Base-by-base conservation (phyloP, 2,888 invertebrate species). In the Agonopterix subpropinquella region DNA sequence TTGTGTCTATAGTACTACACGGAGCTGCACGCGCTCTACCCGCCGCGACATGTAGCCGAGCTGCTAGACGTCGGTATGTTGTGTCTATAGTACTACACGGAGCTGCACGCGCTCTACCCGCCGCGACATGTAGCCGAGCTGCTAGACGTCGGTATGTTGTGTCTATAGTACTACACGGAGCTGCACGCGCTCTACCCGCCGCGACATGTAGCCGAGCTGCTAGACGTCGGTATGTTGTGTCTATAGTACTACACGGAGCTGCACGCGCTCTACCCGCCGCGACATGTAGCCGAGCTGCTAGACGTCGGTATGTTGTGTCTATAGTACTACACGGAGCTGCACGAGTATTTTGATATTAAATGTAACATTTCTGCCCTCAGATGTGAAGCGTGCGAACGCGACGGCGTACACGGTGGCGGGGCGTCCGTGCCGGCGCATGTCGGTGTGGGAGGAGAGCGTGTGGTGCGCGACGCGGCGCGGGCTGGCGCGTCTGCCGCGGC, bases 401-500 rank as follows among this genome's bases (percentile, higher is more conserved):
- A 52, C 45, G 1, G 28, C 36, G 49, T 51, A 36, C 44, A 28
- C 43, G 39, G 48, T 52, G 39, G 36, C 42, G 49, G 49, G 54
- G 53, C 67, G 68, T 36, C 56, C 67, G 57, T 74, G 81, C 69
- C 39, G 51, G 53, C 77, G 80, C 45, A 53, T 72, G 58, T 66
- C 59, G 11, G 79, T 64, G 59, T 80, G 81, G 80, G 83, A 76
- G 70, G 84, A 83, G 59, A 65, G 71, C 71, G 44, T 77, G 67
- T 81, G 79, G 80, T 83, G 85, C 72, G 82, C 59, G 45, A 50
- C 67, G 46, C 51, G 68, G 52, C 75, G 80, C 51, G 83, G 76
- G 4, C 63, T 84, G 61, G 44, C 58, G 62, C 75, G 79, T 44
- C 52, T 77, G 56, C 57, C 74, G 58, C 70, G 76, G 47, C 74